These are phyloP conservation scores for Porites lutea DNA, from an alignment of 64 coral and sea anemone genomes.

Conservation along the genomic window DNA sequence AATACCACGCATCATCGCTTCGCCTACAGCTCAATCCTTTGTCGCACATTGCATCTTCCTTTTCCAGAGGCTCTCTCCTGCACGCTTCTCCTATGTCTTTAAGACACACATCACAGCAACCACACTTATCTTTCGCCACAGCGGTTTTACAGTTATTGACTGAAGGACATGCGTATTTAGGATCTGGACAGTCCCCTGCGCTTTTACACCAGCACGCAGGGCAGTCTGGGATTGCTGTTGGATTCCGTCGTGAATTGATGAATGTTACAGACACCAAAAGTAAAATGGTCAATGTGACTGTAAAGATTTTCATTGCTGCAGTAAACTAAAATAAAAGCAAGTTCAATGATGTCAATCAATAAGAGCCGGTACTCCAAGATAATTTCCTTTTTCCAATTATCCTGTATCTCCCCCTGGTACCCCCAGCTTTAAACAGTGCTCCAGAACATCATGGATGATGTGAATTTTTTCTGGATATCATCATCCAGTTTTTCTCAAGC, in stretches of 20 bases:
- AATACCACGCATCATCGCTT: conserved; percentile 43
- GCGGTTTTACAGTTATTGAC: conserved; percentile 52
- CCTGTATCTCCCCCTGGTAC: too few species aligned
- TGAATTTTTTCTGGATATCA: too few species aligned
- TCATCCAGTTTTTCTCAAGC: too few species aligned
- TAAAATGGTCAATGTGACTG: neutral
- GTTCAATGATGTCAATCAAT: too few species aligned
- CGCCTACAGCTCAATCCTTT: conserved; percentile 50
- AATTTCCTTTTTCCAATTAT: too few species aligned
- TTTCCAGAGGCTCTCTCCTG: conserved; percentile 22
- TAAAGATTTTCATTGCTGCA: neutral
- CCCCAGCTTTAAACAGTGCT: too few species aligned
- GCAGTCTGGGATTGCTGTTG: neutral
- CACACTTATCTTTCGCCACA: conserved; percentile 82
- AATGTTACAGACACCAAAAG: neutral
- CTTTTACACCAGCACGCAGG: conserved; percentile 2
- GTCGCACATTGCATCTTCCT: conserved; percentile 51
- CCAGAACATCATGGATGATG: too few species aligned
- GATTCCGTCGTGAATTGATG: too few species aligned
- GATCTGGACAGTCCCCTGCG: conserved; percentile 26
- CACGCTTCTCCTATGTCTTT: conserved; percentile 76
- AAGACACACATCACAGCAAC: conserved; percentile 80
- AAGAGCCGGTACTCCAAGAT: too few species aligned
- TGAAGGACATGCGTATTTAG: conserved; percentile 49
- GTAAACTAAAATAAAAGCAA: neutral